Base-by-base conservation (phyloP, 2,888 invertebrate genomes). In the Sabatieria punctata region DNA sequence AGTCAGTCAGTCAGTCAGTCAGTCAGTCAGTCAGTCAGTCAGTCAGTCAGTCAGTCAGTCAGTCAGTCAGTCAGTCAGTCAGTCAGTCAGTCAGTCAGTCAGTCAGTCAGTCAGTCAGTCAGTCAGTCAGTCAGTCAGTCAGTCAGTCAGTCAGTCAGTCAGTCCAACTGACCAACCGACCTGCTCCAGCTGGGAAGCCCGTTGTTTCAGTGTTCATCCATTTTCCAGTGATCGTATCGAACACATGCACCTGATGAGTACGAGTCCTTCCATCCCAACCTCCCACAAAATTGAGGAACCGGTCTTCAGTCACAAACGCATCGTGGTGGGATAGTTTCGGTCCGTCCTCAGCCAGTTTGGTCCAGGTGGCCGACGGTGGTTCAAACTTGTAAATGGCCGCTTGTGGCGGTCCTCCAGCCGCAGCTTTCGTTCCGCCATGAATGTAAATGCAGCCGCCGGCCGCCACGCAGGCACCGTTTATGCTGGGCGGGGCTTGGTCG, bases 101-200 rank as follows among this genome's bases (percentile, higher is more conserved):
- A 33, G n/a, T n/a, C 11, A 13, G 33, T 13, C n/a, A 33, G 11
- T 13, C 11, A 13, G 33, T 33, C 33, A 33, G n/a, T n/a, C 11
- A 13, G 33, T 13, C n/a, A 33, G 11, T 13, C 11, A 13, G 33
- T 33, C 33, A 33, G n/a, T n/a, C 11, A 13, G 33, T 13, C n/a
- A 33, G 11, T 13, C 11, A n/a, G n/a, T n/a, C n/a, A n/a, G n/a
- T n/a, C n/a, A n/a, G n/a, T n/a, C n/a, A n/a, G n/a, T n/a, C n/a
- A n/a, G n/a, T n/a, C 11, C 8, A 8, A 8, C n/a, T 8, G n/a
- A 18, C 38, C 38, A 8, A 21, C 41, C 4, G n/a, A 40, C 41
- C 42, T n/a, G 26, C 42, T 8, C 42, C 42, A n/a, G 4, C 19
- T 11, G 42, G 42, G 19, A 42, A 42, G 6, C 42, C 42, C 19